A percentile compares a stretch with the other conserved stretches of the same genome.
Evolutionary conservation across 2,113 vertebrate species (phyloP).

Genomic region (Sprattus sprattus): DNA sequence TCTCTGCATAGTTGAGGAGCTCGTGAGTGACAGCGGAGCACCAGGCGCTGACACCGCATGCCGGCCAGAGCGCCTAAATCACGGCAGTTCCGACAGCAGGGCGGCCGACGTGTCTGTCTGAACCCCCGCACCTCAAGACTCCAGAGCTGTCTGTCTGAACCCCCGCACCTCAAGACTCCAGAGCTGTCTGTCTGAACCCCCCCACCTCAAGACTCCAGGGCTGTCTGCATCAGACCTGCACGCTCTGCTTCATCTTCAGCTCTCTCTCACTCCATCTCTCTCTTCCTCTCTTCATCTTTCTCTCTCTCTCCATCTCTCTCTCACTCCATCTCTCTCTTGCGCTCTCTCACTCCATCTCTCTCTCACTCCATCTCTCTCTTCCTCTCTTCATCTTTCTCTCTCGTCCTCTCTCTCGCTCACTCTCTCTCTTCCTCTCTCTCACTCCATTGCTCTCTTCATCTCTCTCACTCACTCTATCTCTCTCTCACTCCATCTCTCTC

Average conservation of each 20-base stretch:
- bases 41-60: background rate
- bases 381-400: background rate
- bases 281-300: background rate
- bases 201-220: background rate
- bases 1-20: background rate
- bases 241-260: background rate
- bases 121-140: background rate
- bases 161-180: background rate
- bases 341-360: no score
- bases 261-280: background rate
- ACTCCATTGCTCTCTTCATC: background rate
- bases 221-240: background rate
- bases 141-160: background rate
- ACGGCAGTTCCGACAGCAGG: background rate
- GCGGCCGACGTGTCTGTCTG: background rate
- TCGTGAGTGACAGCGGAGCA: background rate
- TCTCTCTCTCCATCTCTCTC: background rate
- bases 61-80: background rate
- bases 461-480: background rate
- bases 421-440: background rate
- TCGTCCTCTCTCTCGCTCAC: no score
- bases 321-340: no score
- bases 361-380: no score
- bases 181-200: no score
- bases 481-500: background rate